Base-by-base conservation (phyloP, 2,888 invertebrate species). In the Oscheius sp. region DNA sequence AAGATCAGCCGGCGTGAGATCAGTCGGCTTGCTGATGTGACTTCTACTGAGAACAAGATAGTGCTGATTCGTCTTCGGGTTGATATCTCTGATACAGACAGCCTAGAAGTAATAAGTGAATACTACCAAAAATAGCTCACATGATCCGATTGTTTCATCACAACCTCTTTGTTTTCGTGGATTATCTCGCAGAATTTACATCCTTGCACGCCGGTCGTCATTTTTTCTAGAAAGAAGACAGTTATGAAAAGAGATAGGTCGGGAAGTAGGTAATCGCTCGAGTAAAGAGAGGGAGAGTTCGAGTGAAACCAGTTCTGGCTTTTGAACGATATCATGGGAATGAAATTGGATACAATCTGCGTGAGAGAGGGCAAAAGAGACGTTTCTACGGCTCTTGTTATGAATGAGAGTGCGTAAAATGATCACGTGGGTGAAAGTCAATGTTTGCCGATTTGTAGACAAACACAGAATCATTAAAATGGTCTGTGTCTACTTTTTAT, bases 51-150 rank as follows among this genome's bases (percentile, higher is more conserved):
- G 82, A 10, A 90, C 89, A n/a, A 90, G 84, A 73, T 87, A 90
- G 72, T 90, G 90, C 76, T 90, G 89, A 0, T 81, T 80, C 0
- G 90, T 84, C 57, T 90, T 90, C 11, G 90, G 90, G 60, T 84
- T 85, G 57, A 89, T 89, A 80, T 90, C 90, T 60, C 81, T 77
- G 77, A 90, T 89, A 3, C 51, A 32, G 29, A 74, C 68, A 21
- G 66, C 74, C 74, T 73, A 50, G 29, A n/a, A n/a, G n/a, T n/a
- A n/a, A n/a, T n/a, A n/a, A 21, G 21, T 21, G 21, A 21, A 21
- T 21, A 21, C 21, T 21, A 21, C 21, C 57, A 59, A 47, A 10
- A 51, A 73, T 10, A 7, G 11, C 77, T 60, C 29, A 82, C 83
- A 68, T 76, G 78, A 0, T 76, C 76, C 13, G 75, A 76, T 21